These are phyloP conservation scores for Lepilemur septentrionalis DNA, from an alignment of 2,797 vertebrate species.

Conservation along the genomic window DNA sequence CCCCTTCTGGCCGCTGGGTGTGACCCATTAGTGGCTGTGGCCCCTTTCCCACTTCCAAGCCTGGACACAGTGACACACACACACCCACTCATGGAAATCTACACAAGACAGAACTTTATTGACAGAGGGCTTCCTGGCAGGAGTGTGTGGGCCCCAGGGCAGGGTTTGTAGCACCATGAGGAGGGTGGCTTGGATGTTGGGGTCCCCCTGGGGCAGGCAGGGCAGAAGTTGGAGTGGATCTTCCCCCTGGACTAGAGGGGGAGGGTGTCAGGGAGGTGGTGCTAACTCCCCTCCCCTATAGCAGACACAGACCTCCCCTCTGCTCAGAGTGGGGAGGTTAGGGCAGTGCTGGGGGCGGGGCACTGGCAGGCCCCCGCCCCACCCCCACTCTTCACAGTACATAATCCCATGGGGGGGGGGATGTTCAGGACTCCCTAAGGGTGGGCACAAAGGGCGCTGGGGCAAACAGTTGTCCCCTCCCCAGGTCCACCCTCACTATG, in stretches of 20 bases:
- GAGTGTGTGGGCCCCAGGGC: slow-evolving; percentile 55
- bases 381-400: slow-evolving; percentile 78
- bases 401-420: slow-evolving; percentile 35
- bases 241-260: background rate
- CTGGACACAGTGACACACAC: background rate
- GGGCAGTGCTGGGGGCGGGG: slow-evolving; percentile 56
- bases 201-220: slow-evolving; percentile 25
- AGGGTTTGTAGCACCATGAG: slow-evolving; percentile 67
- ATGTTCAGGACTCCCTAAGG: background rate
- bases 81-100: background rate
- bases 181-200: slow-evolving; percentile 42
- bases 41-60: background rate
- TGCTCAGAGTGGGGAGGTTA: slow-evolving; percentile 22
- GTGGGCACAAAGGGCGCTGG: background rate
- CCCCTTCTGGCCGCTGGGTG: background rate
- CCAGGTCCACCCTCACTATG: background rate
- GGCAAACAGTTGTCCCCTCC: background rate
- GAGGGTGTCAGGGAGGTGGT: slow-evolving; percentile 6
- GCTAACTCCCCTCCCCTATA: background rate
- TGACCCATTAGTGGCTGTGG: background rate
- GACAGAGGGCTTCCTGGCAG: slow-evolving; percentile 59
- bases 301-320: background rate
- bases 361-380: slow-evolving; percentile 4
- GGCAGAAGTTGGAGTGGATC: slow-evolving; percentile 17
- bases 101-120: slow-evolving; percentile 77